Evolutionary conservation across 1,140 invertebrate genomes (phyloP), one percentile per base, ranked within the genome.

Genomic region (Atopsyche davidsoni): DNA sequence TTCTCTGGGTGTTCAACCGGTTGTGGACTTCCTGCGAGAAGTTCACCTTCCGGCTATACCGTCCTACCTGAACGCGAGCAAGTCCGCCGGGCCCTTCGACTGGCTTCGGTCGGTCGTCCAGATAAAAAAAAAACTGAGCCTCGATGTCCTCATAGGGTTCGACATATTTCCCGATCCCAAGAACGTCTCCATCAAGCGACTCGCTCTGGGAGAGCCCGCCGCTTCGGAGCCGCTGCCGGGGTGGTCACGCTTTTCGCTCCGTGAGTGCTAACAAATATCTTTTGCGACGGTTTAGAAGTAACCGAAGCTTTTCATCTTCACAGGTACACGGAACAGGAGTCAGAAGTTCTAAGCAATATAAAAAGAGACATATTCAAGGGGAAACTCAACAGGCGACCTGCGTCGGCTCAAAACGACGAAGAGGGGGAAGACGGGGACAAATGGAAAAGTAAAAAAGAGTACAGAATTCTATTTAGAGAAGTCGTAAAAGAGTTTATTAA

Each of bases 101-200:
- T 85, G 83, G 76, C 58, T 85, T 22, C 65, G 77, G 32, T 65
- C 75, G 17, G 71, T 85, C 13, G 81, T 78, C 14, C 72, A 72
- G 21, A 69, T 84, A 1, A 85, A 86, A 55, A 77, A 69, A 49
- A 61, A 76, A 23, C 63, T 86, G 1, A 76, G 76, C 7, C 75
- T 79, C 67, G 83, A 86, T 53, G 61, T 84, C 1, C 75, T 86
- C 1, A 78, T 86, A 46, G 82, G 83, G 0, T 79, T 85, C 39
- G 76, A 79, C 48, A 75, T 86, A n/a, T 75, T 78, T 58, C 72
- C 78, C 0, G 81, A 86, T 71, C 79, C 81, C 0, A 76, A 72
- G 39, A 84, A 86, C 59, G 76, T 76, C 2, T 77, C 75, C 2
- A 62, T 75, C 1, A 84, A 82, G 61, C 66, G 80, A 39, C 71